Evolutionary conservation across 2,113 vertebrate genomes (phyloP).

Genomic region (Herpetotheres cachinnans): DNA sequence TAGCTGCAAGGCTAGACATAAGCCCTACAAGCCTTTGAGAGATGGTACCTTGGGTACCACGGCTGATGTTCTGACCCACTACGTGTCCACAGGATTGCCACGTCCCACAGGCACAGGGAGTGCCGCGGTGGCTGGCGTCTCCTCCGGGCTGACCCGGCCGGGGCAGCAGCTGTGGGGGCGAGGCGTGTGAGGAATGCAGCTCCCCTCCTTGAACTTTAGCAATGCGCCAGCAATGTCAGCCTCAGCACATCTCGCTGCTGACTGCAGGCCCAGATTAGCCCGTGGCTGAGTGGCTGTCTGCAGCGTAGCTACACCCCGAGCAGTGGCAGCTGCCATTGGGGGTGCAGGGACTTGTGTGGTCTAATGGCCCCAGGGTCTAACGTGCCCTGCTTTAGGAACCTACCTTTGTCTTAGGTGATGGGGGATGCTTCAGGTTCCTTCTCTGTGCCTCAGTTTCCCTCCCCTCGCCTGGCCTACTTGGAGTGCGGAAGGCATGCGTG

Average conservation of each 20-base stretch:
- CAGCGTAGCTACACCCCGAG: background rate
- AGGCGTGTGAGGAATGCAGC: background rate
- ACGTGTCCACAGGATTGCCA: accelerated
- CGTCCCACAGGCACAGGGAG: background rate
- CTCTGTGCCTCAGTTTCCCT: background rate
- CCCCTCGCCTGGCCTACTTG: background rate
- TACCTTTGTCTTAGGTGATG: background rate
- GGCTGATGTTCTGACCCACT: background rate
- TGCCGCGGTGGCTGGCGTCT: accelerated
- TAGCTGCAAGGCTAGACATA: background rate
- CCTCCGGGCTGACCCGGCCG: background rate
- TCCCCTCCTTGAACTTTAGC: background rate
- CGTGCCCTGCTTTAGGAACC: too few relatives aligned
- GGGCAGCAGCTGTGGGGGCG: background rate
- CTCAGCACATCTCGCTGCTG: background rate
- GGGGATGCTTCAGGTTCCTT: background rate
- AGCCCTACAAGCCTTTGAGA: background rate
- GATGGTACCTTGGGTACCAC: accelerated
- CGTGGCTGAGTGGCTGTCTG: background rate
- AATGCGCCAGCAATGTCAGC: background rate
- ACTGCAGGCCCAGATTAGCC: background rate
- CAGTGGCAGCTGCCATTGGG: background rate
- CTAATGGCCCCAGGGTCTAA: background rate
- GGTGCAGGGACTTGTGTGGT: accelerated
- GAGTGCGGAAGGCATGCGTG: background rate